Evolutionary conservation across 2,797 vertebrate species (phyloP).

Genomic region (Lycodopsis pacificus): DNA sequence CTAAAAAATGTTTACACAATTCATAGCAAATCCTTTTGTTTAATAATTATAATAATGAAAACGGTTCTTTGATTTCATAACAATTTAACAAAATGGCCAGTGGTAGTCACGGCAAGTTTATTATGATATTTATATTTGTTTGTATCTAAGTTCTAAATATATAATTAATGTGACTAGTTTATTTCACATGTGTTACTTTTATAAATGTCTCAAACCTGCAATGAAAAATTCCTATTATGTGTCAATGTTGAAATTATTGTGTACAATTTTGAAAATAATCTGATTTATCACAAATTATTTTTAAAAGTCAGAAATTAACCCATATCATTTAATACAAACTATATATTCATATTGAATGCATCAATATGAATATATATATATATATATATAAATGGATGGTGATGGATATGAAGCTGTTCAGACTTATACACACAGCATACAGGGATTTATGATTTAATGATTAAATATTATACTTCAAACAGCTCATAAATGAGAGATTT

Average conservation of each 20-base stretch:
- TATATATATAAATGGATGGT: not conserved
- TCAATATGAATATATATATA: not conserved
- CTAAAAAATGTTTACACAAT: not conserved
- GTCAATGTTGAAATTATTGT: not conserved
- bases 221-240: not conserved
- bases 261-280: not conserved
- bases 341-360: not conserved
- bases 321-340: not conserved
- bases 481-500: not conserved
- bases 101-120: not conserved
- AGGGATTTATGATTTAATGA: not conserved
- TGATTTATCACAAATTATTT: not conserved
- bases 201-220: not conserved
- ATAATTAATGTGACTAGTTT: not conserved
- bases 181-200: not conserved
- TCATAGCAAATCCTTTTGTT: not conserved
- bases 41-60: not conserved
- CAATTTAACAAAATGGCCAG: not conserved
- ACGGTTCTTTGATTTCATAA: not conserved
- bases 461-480: not conserved
- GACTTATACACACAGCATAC: not conserved
- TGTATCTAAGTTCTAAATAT: conserved; percentile 2
- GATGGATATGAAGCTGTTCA: not conserved
- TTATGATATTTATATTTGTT: not conserved
- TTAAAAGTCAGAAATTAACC: not conserved